Evolutionary conservation across 2,888 invertebrate genomes (phyloP).

Genomic region (Dermolepida albohirtum): DNA sequence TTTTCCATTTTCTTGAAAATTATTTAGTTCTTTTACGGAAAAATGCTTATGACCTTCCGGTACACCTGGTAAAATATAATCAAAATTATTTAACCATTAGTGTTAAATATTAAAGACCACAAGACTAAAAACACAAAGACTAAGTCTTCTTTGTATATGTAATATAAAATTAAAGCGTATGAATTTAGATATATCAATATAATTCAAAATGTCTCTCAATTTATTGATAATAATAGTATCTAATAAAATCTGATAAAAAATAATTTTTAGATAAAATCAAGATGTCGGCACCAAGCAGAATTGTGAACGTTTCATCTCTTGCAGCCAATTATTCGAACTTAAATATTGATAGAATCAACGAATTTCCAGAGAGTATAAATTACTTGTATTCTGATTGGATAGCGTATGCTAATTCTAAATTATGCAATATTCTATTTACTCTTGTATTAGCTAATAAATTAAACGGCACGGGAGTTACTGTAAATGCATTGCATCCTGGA

Average conservation of each 20-base stretch:
- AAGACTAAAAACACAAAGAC: no score
- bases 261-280: conserved; percentile 65
- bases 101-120: no score
- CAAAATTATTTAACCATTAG: no score
- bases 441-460: conserved; percentile 52
- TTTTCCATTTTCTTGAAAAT: no score
- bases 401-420: conserved; percentile 56
- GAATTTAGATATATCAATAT: no score
- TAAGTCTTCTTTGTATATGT: no score
- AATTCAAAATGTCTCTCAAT: no score
- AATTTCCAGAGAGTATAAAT: neutral
- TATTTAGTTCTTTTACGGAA: no score
- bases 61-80: no score
- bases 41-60: no score
- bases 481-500: conserved; percentile 56
- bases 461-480: conserved; percentile 49
- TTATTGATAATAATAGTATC: neutral
- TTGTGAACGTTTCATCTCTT: conserved; percentile 54
- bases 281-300: conserved; percentile 53
- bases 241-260: conserved; percentile 1
- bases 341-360: conserved; percentile 47
- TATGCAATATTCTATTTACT: conserved; percentile 54
- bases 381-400: neutral
- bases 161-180: no score
- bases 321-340: conserved; percentile 45